Evolutionary conservation across 53 echinoderm and acorn worm genomes (phyloP), one percentile per base, ranked within the genome.

Genomic region (Actinopyga echinites): DNA sequence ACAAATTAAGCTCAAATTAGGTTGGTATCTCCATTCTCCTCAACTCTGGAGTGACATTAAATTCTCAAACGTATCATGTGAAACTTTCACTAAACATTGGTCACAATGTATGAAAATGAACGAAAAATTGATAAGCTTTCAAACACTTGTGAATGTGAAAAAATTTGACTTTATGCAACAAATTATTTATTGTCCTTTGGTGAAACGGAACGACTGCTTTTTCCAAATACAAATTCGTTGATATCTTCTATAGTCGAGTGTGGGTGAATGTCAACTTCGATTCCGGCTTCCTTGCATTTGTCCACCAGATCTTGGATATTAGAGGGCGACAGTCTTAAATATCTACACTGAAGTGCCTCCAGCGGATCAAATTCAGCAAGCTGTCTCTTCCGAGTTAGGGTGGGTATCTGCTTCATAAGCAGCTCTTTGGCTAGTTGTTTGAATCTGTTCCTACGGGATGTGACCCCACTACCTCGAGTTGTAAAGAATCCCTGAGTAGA

Each of bases 261-360:
- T 20, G 97, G 92, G 52, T 96, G 97, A 4, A 92, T 67, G 12
- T 82, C 92, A 77, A 94, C 90, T 10, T 87, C 84, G 26, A 94
- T 75, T 22, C 97, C 97, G 21, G 86, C 74, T 0, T 96, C 91
- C 24, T 55, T 89, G 71, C 97, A 96, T 81, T 92, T 90, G 11
- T 80, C 69, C 23, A 56, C 55, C 65, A 87, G 79, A 1, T 74
- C 44, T 19, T 83, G 87, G 69, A 90, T 83, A 35, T 90, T 90
- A 42, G 91, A 87, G 56, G 82, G 43, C n/a, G 91, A 86, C 43
- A 90, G 68, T 23, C 92, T 64, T 13, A 92, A 82, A 65, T 92
- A 92, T 21, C 92, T 80, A 56, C 89, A 85, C 36, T 82, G 89
- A 12, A 92, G 86, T 22, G 79, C 64, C 66, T 92, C 85, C 25